Conservation (phyloP, 1,140 invertebrate genomes). For the Diachasmimorpha longicaudata region DNA sequence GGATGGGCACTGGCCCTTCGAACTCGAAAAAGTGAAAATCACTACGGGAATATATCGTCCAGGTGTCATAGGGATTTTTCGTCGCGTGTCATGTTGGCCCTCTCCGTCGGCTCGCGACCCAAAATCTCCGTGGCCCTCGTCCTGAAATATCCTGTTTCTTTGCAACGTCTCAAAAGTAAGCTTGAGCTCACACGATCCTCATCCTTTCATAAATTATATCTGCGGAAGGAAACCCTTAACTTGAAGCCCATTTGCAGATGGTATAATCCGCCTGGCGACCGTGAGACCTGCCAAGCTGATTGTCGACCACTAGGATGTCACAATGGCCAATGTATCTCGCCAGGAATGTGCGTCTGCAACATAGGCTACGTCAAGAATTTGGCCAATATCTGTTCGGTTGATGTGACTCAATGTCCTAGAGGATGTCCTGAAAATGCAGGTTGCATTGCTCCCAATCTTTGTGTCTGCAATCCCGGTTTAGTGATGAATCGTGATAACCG, state of each 20-base stretch:
- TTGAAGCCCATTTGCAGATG: slow-evolving; percentile 37
- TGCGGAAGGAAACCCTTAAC: no score
- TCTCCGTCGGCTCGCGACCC: no score
- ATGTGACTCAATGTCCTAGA: neutral
- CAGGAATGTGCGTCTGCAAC: slow-evolving; percentile 43
- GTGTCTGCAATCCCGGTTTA: slow-evolving; percentile 48
- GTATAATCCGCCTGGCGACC: slow-evolving; percentile 40
- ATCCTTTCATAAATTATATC: no score
- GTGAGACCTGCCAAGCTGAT: slow-evolving; percentile 40
- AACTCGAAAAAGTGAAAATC: no score
- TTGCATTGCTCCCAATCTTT: slow-evolving; percentile 53
- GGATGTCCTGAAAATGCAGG: slow-evolving; percentile 31
- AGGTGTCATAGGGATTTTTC: no score
- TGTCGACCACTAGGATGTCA: slow-evolving; percentile 42
- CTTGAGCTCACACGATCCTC: no score
- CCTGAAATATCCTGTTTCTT: no score
- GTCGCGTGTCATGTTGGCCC: no score
- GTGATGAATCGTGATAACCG: slow-evolving; percentile 21
- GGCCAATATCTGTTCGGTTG: slow-evolving; percentile 23
- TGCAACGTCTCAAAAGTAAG: no score
- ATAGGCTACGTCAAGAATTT: slow-evolving; percentile 33
- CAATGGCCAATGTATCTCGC: slow-evolving; percentile 43
- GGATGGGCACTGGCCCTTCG: no score
- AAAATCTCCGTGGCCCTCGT: no score
- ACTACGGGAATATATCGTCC: no score